Evolutionary conservation across 2,888 invertebrate species (phyloP).

Genomic region (Spialia ferax): DNA sequence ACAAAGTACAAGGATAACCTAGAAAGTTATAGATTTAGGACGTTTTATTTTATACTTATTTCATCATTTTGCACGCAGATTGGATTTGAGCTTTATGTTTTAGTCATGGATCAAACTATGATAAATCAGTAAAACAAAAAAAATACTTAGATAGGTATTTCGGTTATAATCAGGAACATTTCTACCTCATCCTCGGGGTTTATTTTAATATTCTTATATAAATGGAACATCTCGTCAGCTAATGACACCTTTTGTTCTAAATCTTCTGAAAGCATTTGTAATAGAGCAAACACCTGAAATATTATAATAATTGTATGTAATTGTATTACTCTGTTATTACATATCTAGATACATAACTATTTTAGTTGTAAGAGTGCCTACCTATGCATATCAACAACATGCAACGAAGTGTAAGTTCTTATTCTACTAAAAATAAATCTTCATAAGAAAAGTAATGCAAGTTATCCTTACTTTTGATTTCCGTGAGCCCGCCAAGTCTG

Average conservation of each 20-base stretch:
- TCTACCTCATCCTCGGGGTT: conserved; percentile 68
- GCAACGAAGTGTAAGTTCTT: too few relatives aligned
- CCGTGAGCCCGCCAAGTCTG: conserved; percentile 72
- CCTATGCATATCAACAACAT: neutral
- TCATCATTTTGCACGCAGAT: too few relatives aligned
- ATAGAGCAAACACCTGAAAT: conserved; percentile 66
- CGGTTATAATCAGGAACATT: neutral
- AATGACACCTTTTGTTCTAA: conserved; percentile 62
- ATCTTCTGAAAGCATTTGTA: conserved; percentile 73
- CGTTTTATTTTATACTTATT: too few relatives aligned
- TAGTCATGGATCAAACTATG: too few relatives aligned
- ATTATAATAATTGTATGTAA: neutral
- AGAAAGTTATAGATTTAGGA: conserved; percentile 37
- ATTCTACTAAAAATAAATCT: too few relatives aligned
- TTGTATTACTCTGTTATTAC: too few relatives aligned
- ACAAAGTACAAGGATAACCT: conserved; percentile 67
- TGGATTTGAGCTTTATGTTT: too few relatives aligned
- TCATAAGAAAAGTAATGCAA: neutral
- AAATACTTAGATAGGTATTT: too few relatives aligned
- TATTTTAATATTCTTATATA: conserved; percentile 71
- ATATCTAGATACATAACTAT: too few relatives aligned
- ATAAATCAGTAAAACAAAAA: too few relatives aligned
- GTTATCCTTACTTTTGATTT: conserved; percentile 65
- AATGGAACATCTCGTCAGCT: conserved; percentile 72
- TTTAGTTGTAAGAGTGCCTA: too few relatives aligned